Percentiles rank a stretch among this genome's conserved stretches.
phyloP scores from a whole-genome alignment of 2,113 vertebrate species.

The Entosphenus tridentatus region DNA sequence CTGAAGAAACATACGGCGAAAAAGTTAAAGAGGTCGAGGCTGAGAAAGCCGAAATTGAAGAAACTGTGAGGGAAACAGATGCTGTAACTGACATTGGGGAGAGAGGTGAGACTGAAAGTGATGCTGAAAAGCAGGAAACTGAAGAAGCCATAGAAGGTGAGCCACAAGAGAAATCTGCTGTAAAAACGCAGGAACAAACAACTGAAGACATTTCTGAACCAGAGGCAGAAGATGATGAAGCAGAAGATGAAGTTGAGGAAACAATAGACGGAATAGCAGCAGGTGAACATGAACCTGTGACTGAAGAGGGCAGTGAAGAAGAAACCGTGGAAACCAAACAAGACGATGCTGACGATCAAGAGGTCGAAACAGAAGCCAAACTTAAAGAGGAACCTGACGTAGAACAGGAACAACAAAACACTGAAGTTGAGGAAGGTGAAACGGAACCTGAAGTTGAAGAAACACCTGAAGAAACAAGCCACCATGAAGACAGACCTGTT shows the following conservation, averaged over 20 bases:
- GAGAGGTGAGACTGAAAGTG: constrained; percentile 49
- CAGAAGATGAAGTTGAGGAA: not conserved
- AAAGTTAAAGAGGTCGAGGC: no score
- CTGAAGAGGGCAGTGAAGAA: constrained; percentile 2
- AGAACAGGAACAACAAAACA: constrained; percentile 11
- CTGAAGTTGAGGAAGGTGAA: constrained; percentile 10
- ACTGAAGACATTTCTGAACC: no score
- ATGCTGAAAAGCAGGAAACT: constrained; percentile 59
- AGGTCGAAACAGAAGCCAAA: constrained; percentile 11
- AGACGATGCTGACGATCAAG: not conserved
- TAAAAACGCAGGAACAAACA: constrained; percentile 6
- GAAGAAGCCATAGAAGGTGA: constrained; percentile 61
- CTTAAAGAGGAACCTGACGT: constrained; percentile 12
- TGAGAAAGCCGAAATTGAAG: constrained; percentile 45
- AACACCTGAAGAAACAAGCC: constrained; percentile 7
- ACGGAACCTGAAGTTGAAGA: constrained; percentile 17
- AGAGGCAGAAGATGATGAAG: constrained; percentile 7
- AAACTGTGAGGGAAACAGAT: constrained; percentile 23
- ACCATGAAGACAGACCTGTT: constrained; percentile 16
- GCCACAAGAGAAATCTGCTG: constrained; percentile 26
- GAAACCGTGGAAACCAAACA: not conserved
- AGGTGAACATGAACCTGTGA: not conserved
- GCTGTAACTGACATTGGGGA: constrained; percentile 16
- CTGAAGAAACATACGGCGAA: no score
- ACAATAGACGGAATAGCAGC: not conserved